Conservation (phyloP, 2,113 vertebrate species). For the Salminus brasiliensis region DNA sequence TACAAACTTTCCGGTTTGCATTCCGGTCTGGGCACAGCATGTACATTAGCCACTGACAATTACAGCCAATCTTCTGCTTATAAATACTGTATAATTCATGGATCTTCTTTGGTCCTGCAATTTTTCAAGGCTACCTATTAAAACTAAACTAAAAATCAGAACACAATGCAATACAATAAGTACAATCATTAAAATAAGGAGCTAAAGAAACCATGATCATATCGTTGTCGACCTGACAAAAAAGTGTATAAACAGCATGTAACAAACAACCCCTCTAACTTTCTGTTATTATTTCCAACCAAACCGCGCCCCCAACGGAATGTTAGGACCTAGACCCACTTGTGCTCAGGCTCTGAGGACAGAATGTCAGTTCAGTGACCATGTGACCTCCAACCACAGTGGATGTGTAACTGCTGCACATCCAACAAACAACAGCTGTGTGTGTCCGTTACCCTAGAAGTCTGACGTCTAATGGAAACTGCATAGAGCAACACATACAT, state of each 20-base stretch:
- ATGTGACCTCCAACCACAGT: background rate
- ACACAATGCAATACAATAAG: conserved; percentile 57
- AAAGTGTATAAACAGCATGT: conserved; percentile 13
- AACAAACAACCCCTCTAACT: background rate
- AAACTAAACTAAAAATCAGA: conserved; percentile 38
- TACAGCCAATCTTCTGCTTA: conserved; percentile 46
- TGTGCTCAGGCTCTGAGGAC: background rate
- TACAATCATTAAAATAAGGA: conserved; percentile 55
- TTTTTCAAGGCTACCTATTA: conserved; percentile 49
- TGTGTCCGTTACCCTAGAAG: background rate
- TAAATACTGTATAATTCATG: background rate
- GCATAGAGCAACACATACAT: background rate
- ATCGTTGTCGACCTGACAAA: background rate
- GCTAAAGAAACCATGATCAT: conserved; percentile 29
- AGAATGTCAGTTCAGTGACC: conserved; percentile 3
- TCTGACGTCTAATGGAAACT: background rate
- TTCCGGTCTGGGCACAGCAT: background rate
- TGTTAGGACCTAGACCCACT: background rate
- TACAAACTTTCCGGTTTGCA: too few species aligned
- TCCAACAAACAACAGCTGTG: background rate
- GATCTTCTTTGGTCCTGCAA: conserved; percentile 70
- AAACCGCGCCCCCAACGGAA: background rate
- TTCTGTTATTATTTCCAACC: background rate
- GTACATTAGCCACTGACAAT: background rate
- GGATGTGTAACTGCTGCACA: background rate